These are phyloP conservation scores for Ormyrus labotus DNA, from an alignment of 2,888 invertebrate genomes.

Conservation along the genomic window DNA sequence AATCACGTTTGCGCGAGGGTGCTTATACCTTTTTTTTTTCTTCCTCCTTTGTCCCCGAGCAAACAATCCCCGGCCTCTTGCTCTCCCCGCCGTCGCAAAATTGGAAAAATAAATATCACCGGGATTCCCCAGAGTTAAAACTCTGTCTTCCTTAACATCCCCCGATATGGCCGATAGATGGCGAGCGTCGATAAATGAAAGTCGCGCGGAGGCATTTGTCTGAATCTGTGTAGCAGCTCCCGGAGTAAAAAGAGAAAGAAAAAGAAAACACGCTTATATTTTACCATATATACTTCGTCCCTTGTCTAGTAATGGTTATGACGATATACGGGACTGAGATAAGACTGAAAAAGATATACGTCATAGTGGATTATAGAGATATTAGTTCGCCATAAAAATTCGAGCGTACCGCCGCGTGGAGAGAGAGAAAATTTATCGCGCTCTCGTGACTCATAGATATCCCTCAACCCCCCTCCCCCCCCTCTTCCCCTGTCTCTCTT, in stretches of 20 bases:
- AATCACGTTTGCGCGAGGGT: conserved; percentile 54
- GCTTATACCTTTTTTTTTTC: conserved; percentile 8
- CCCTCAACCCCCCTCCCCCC: conserved; percentile 20
- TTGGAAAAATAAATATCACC: conserved; percentile 54
- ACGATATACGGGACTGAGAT: conserved; percentile 34
- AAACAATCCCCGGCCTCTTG: conserved; percentile 37
- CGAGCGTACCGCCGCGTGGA: conserved; percentile 14
- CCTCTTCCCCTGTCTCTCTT: neutral
- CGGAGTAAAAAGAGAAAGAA: neutral
- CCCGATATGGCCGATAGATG: conserved; percentile 30
- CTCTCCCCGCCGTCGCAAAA: conserved; percentile 20
- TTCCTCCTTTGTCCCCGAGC: conserved; percentile 11
- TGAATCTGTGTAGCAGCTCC: conserved; percentile 28
- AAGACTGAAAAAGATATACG: conserved; percentile 12
- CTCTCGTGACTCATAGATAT: conserved; percentile 53
- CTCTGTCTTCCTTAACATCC: neutral
- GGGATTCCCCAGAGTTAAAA: conserved; percentile 33
- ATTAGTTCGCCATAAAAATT: conserved; percentile 56
- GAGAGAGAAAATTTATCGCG: conserved; percentile 48
- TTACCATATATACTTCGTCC: conserved; percentile 29
- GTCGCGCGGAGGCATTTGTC: conserved; percentile 47
- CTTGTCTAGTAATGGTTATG: conserved; percentile 51
- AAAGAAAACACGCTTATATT: conserved; percentile 34
- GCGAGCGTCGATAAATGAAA: conserved; percentile 39
- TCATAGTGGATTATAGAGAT: conserved; percentile 54